These are phyloP conservation scores for Turritopsis rubra DNA, from an alignment of 30 jellyfish, hydroid and myxozoan genomes.

Conservation along the genomic window DNA sequence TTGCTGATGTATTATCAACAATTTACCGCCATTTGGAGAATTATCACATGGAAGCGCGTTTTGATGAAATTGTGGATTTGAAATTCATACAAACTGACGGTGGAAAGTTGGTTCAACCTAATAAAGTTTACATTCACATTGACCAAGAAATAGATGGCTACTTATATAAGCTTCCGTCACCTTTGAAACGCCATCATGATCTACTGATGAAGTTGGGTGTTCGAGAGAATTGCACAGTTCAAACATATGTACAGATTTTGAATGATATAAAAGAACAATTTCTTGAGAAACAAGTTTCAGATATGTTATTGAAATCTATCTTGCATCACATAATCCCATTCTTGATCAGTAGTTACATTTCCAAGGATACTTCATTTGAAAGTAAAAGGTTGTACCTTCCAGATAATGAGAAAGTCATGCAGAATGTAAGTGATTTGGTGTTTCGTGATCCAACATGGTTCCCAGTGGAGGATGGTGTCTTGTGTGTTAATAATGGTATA, in stretches of 20 bases:
- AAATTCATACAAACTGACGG: slow-evolving; percentile 12
- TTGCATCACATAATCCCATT: slow-evolving; percentile 18
- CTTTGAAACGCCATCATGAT: background rate
- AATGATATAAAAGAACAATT: background rate
- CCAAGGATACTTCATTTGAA: slow-evolving; percentile 9
- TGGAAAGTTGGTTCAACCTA: slow-evolving; percentile 20
- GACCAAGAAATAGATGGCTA: slow-evolving; percentile 34
- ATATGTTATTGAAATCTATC: slow-evolving; percentile 19
- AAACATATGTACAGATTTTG: slow-evolving; percentile 25
- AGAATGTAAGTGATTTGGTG: slow-evolving; percentile 9
- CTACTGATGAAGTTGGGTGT: slow-evolving; percentile 45
- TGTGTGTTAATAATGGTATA: slow-evolving; percentile 31
- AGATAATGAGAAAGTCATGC: slow-evolving; percentile 29
- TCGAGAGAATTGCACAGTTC: slow-evolving; percentile 14
- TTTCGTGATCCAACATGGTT: slow-evolving; percentile 50
- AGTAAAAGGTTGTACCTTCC: slow-evolving; percentile 32
- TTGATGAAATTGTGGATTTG: background rate
- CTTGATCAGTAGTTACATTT: background rate
- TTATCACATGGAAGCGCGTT: background rate
- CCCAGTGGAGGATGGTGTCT: slow-evolving; percentile 8
- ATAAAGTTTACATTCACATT: slow-evolving; percentile 12
- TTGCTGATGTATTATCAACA: background rate
- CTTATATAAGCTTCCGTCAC: slow-evolving; percentile 25
- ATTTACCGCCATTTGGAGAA: slow-evolving; percentile 5
- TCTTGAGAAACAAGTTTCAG: background rate